Evolutionary conservation across 2,113 vertebrate genomes (phyloP).

Genomic region (Tachycineta bicolor): DNA sequence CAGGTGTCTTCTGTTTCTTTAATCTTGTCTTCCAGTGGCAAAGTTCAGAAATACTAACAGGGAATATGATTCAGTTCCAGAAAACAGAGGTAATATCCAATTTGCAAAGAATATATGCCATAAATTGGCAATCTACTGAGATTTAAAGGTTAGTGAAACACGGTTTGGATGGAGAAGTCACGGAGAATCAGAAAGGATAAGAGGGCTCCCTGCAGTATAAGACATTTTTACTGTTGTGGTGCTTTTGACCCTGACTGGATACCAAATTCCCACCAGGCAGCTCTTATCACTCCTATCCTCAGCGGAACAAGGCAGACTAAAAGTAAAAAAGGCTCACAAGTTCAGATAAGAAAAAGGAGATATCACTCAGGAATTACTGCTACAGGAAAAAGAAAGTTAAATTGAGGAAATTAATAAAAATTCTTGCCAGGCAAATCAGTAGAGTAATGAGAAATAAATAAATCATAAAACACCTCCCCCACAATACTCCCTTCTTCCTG

Average conservation of each 20-base stretch:
- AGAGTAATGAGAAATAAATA: not conserved
- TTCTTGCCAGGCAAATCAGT: not conserved
- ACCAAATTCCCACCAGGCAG: not conserved
- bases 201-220: not conserved
- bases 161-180: not conserved
- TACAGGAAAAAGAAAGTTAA: not conserved
- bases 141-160: not conserved
- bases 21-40: not conserved
- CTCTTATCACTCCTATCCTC: not conserved
- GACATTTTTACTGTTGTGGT: not conserved
- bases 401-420: not conserved
- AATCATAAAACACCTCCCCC: not conserved
- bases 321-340: fast-evolving
- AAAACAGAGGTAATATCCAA: not conserved
- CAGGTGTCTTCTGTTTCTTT: not conserved
- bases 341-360: not conserved
- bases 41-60: not conserved
- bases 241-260: not conserved
- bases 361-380: not conserved
- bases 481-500: not conserved
- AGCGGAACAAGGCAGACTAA: not conserved
- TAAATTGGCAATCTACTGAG: not conserved
- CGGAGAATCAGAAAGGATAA: not conserved
- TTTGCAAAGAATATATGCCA: not conserved
- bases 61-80: not conserved